Conservation (phyloP, 2,113 vertebrate species). For the Bucco capensis region DNA sequence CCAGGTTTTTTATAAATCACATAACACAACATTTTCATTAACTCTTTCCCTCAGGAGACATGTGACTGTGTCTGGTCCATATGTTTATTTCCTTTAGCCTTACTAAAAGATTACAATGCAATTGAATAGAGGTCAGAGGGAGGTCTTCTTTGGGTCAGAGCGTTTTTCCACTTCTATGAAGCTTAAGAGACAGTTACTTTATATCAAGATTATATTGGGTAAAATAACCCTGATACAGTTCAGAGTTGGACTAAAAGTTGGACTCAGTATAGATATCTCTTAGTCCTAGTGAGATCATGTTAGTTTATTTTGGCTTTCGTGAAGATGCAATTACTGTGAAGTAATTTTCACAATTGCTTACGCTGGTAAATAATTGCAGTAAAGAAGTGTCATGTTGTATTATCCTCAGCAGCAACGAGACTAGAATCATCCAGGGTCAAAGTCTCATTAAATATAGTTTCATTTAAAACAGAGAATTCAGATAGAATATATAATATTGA, state of each 20-base stretch:
- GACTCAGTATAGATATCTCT: neutral
- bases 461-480: slow-evolving; percentile 71
- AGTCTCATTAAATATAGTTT: slow-evolving; percentile 66
- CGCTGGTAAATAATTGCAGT: slow-evolving; percentile 51
- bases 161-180: slow-evolving; percentile 43
- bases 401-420: slow-evolving; percentile 42
- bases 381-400: slow-evolving; percentile 5
- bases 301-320: neutral
- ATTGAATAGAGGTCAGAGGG: neutral
- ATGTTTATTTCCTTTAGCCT: slow-evolving; percentile 25
- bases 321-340: slow-evolving; percentile 60
- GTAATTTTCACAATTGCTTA: slow-evolving; percentile 54
- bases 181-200: slow-evolving; percentile 35
- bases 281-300: neutral
- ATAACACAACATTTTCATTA: slow-evolving; percentile 30
- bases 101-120: slow-evolving; percentile 13
- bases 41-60: neutral
- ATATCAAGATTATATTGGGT: neutral
- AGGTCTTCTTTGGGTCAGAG: slow-evolving; percentile 20
- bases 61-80: neutral
- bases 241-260: neutral
- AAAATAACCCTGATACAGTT: neutral
- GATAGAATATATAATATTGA: slow-evolving; percentile 80
- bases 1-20: slow-evolving; percentile 57
- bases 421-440: neutral